Evolutionary conservation across 2,113 vertebrate genomes (phyloP), one percentile per base, ranked within the genome.

Genomic region (Columba janthina): DNA sequence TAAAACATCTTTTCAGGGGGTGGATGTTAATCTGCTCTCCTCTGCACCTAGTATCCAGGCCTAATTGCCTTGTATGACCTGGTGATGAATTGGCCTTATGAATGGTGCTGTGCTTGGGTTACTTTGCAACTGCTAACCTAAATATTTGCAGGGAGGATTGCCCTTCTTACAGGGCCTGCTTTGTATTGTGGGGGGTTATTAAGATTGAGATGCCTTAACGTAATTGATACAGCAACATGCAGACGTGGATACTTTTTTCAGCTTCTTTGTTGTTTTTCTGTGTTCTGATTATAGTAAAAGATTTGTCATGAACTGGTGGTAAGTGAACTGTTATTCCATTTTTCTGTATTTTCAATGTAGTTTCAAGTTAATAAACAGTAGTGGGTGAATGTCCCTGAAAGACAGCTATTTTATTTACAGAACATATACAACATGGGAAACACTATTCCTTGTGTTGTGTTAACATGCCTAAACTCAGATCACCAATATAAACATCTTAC

Each of bases 1-100:
- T 79, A 73, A 94, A 96, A 85, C 83, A 95, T 90, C 65, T 94
- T 88, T 95, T 95, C 67, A 90, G 78, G 57, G 81, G 73, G 36
- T 53, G 36, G 44, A n/a, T 80, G 69, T 78, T 96, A 94, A 90
- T 89, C 84, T 93, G 51, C 26, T 96, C 56, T 6, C 58, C 31
- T 46, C 56, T 85, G 38, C 19, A 72, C 58, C n/a, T 53, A 65
- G 15, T n/a, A 34, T 85, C 70, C 54, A 85, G 61, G 57, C 38
- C 58, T 92, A 85, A 84, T 85, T 92, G 95, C 84, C 73, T 92
- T 60, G 34, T 81, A 57, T 72, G 77, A 91, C 86, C 92, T 51
- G 20, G 48, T 72, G 86, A 91, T 81, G 77, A 89, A 87, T 67
- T 87, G 65, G 20, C 65, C 16, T 90, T 84, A 84, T 31, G 76